Evolutionary conservation across 2,797 vertebrate genomes (phyloP), one percentile per base, ranked within the genome.

Genomic region (Anguilla pacifica): DNA sequence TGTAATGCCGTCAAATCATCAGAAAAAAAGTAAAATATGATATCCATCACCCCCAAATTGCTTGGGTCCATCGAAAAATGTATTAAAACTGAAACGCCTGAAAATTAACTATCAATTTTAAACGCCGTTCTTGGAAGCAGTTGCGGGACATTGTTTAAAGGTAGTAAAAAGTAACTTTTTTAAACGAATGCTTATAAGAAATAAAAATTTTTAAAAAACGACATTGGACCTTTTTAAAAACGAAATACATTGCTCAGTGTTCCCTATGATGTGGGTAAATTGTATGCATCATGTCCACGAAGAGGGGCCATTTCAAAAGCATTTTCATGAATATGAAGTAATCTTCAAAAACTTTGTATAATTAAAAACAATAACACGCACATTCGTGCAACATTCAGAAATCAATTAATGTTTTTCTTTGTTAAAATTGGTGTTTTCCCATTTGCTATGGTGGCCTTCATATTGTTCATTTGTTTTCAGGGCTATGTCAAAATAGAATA

Each of bases 401-500:
- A 74, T 86, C 64, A 72, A 86, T 72, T 57, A 15, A 87, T 72
- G 72, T 59, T 46, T 57, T 89, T 70, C 5, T 28, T 70, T 88
- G 39, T 86, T 89, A 53, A 53, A 53, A 7, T 7, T 7, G 51
- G 51, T 88, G 70, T 87, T 85, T 83, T 43, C 57, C 82, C 53
- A 85, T 85, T 90, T 85, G 77, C 87, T 72, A 84, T 51, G 49
- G 59, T 59, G 67, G 61, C 86, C 83, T 86, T 89, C 81, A 86
- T 43, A 90, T 90, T 89, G 89, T 89, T 86, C 89, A 91, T 84
- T 57, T 57, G 3, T 57, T 57, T 57, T 43, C 74, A 7, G 46
- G 74, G 86, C 89, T 88, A 91, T 89, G 91, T 89, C 74, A 87
- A 89, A 89, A 25, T 82, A 89, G 87, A 90, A 91, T 89, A 86